Conservation (phyloP, 2,888 invertebrate genomes). For the Drosophila prostipennis region DNA sequence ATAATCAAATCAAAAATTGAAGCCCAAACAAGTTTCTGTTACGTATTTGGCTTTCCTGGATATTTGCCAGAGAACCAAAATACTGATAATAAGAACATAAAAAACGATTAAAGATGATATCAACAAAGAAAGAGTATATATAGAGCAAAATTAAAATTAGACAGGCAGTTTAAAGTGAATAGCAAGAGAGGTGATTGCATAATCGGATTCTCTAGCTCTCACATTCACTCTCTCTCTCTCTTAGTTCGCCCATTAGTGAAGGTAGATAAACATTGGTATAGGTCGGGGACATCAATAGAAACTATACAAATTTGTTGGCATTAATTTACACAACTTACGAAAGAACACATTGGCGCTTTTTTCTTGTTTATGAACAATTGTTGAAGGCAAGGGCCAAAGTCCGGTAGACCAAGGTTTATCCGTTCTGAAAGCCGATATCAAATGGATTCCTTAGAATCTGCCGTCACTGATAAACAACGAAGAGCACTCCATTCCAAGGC, state of each 20-base stretch:
- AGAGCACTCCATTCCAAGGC: neutral
- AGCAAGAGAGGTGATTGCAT: conserved; percentile 27
- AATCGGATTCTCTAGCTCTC: conserved; percentile 4
- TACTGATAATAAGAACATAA: conserved; percentile 41
- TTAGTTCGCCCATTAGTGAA: conserved; percentile 1
- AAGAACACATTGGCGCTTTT: neutral
- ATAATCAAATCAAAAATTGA: conserved; percentile 29
- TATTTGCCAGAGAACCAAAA: conserved; percentile 34
- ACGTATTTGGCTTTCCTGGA: conserved; percentile 21
- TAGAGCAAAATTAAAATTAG: conserved; percentile 57
- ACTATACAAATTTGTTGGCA: conserved; percentile 22
- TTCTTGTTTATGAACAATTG: conserved; percentile 2
- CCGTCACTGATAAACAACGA: conserved; percentile 33
- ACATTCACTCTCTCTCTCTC: neutral
- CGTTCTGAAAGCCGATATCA: conserved; percentile 27
- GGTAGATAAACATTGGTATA: conserved; percentile 48
- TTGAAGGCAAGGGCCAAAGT: conserved; percentile 35
- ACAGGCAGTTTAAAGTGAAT: conserved; percentile 31
- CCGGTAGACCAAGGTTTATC: conserved; percentile 15
- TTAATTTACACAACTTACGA: conserved; percentile 25
- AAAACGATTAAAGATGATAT: conserved; percentile 17
- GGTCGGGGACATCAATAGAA: conserved; percentile 50
- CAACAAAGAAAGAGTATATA: conserved; percentile 22
- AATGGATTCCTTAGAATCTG: conserved; percentile 31
- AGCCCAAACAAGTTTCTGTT: conserved; percentile 48